A percentile compares a stretch with the other conserved stretches of the same genome.
Conservation (phyloP, 23 tunicate genomes). For the Halocynthia roretzi region DNA sequence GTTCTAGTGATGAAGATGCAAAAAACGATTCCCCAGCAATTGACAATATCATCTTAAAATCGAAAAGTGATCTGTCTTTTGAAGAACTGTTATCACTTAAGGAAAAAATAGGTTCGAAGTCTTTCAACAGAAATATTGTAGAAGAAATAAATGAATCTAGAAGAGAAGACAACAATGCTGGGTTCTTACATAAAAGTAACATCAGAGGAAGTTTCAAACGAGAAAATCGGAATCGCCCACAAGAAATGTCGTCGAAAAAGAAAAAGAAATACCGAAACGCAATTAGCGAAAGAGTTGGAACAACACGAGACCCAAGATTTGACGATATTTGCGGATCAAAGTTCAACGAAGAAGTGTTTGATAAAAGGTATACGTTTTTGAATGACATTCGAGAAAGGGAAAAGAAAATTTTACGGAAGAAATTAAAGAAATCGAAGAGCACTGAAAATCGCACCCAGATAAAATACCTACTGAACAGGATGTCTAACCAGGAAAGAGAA, state of each 20-base stretch:
- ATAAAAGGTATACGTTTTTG: constrained; percentile 52
- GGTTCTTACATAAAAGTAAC: not conserved
- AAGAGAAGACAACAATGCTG: not conserved
- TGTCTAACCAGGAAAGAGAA: constrained; percentile 46
- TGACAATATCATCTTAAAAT: too few species aligned
- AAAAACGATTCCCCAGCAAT: not conserved
- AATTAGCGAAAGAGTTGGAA: not conserved
- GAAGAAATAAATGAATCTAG: not conserved
- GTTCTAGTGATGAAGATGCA: not conserved
- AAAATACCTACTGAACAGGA: constrained; percentile 36
- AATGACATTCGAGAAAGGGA: constrained; percentile 50
- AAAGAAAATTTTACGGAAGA: constrained; percentile 26
- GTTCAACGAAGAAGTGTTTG: constrained; percentile 61
- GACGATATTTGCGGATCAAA: constrained; percentile 78
- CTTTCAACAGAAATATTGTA: constrained; percentile 4
- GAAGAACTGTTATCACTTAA: constrained; percentile 9
- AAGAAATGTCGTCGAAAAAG: constrained; percentile 59
- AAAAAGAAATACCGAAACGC: constrained; percentile 21
- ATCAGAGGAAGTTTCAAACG: constrained; percentile 24
- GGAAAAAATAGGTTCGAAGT: constrained; percentile 17
- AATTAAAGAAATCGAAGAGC: constrained; percentile 12
- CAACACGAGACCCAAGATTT: constrained; percentile 81
- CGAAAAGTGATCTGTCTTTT: constrained; percentile 1
- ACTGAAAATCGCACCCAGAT: constrained; percentile 31
- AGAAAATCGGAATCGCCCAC: constrained; percentile 56